Evolutionary conservation across 1,140 invertebrate genomes (phyloP).

Genomic region (Bursaphelenchus mucronatus): DNA sequence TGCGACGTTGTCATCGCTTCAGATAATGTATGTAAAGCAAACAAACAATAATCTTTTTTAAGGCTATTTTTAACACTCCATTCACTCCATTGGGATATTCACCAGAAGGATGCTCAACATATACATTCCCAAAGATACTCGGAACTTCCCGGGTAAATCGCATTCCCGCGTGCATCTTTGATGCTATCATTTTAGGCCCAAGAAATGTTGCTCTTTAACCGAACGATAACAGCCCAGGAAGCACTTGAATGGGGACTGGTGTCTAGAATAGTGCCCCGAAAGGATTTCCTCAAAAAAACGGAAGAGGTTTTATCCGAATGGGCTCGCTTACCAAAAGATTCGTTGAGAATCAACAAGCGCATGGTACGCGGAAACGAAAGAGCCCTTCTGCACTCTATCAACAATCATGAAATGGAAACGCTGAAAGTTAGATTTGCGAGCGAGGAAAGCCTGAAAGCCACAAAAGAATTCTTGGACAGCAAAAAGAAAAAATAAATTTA

Average conservation of each 20-base stretch:
- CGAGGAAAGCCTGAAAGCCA: too few species aligned
- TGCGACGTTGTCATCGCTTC: constrained; percentile 84
- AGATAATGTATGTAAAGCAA: constrained; percentile 62
- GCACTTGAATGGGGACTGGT: constrained; percentile 72
- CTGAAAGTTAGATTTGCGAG: too few species aligned
- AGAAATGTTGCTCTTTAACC: constrained; percentile 75
- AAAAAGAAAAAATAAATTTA: too few species aligned
- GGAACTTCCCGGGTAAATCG: constrained; percentile 68
- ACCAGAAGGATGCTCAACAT: constrained; percentile 79
- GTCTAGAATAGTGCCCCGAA: constrained; percentile 68
- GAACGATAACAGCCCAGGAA: constrained; percentile 73
- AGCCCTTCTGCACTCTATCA: constrained; percentile 64
- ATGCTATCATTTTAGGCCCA: constrained; percentile 63
- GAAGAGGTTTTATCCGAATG: constrained; percentile 13
- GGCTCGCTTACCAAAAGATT: constrained; percentile 60
- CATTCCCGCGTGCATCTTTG: too few species aligned
- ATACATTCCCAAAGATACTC: constrained; percentile 76
- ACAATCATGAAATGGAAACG: constrained; percentile 62
- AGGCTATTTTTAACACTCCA: constrained; percentile 79
- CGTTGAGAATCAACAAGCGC: constrained; percentile 66
- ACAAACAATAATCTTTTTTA: too few species aligned
- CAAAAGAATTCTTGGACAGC: too few species aligned
- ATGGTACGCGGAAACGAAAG: constrained; percentile 63
- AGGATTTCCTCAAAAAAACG: constrained; percentile 65
- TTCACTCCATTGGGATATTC: constrained; percentile 75